Conservation (phyloP, 2,797 vertebrate genomes). For the Sebastes vulpes region DNA sequence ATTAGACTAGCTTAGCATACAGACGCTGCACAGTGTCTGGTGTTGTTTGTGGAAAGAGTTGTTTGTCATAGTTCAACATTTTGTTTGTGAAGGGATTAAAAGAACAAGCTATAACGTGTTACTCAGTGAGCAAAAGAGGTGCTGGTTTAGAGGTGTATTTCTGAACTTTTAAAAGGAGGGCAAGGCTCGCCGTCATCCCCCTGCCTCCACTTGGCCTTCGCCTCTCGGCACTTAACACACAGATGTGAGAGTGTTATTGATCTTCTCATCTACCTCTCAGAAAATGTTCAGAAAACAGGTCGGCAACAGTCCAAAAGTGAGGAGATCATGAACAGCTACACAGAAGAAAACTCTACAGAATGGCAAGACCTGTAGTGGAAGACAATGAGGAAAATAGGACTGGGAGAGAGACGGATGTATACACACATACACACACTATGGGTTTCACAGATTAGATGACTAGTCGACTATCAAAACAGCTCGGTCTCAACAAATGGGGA, state of each 20-base stretch:
- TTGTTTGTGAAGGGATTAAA: not conserved
- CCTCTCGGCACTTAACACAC: not conserved
- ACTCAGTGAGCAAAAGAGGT: not conserved
- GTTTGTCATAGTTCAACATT: not conserved
- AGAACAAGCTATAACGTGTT: not conserved
- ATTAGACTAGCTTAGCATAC: not conserved
- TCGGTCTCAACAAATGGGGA: no score
- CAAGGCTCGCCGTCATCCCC: not conserved
- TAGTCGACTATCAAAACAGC: no score
- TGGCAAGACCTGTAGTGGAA: no score
- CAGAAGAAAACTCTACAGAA: not conserved
- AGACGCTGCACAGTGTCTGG: not conserved
- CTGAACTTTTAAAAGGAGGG: not conserved
- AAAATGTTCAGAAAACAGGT: not conserved
- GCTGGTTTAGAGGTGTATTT: not conserved
- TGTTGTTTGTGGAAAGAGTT: not conserved
- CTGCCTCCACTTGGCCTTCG: not conserved
- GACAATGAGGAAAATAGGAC: no score
- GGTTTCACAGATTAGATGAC: no score
- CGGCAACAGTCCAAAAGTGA: not conserved
- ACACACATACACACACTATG: no score
- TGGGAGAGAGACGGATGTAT: rapidly evolving
- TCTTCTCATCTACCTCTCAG: not conserved
- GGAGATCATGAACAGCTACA: not conserved
- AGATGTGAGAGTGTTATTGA: not conserved